Base-by-base conservation (phyloP, 2,113 vertebrate species). In the Vidua macroura region DNA sequence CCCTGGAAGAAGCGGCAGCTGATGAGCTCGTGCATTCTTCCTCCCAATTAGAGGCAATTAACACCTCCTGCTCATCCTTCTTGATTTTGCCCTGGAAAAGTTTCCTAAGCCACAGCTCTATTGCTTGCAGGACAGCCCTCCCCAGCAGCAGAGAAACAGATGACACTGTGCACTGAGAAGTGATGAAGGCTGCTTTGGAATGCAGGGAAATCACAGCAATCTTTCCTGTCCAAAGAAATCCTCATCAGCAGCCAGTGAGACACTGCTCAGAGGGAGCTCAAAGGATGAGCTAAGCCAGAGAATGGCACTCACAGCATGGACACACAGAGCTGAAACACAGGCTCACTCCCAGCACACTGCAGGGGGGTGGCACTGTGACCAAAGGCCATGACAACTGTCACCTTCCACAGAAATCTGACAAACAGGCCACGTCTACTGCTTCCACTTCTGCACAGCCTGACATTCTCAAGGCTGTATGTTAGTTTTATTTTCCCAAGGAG, bases 401-500 rank as follows among this genome's bases (percentile, higher is more conserved):
- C 18, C 77, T 53, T 24, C 60, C 73, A 19, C 24, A 60, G 75
- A 13, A 13, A 49, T 15, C 11, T 9, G 51, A 53, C 62, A 21
- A 21, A 58, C 37, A 21, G 41, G 9, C 30, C 37, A 25, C 0
- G 1, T 14, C 48, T 30, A 1, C 43, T 74, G 21, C 73, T 48
- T 15, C 64, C 56, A 10, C 84, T 22, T 10, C 84, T 80, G 69
- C 73, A 88, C 33, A 63, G 48, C 30, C 21, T 43, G 74, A 25
- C 35, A 28, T 11, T 25, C 60, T 11, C 39, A n/a, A 24, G 35
- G 52, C 33, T 15, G 4, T 3, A 10, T 0, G 3, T 2, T 18
- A 21, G 66, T 46, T 64, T 69, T 28, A 35, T 44, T 72, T 73
- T 73, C 25, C 11, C 20, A 75, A 78, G 41, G 48, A 79, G 24